Conservation (phyloP, 2,797 vertebrate species). For the Emys orbicularis region DNA sequence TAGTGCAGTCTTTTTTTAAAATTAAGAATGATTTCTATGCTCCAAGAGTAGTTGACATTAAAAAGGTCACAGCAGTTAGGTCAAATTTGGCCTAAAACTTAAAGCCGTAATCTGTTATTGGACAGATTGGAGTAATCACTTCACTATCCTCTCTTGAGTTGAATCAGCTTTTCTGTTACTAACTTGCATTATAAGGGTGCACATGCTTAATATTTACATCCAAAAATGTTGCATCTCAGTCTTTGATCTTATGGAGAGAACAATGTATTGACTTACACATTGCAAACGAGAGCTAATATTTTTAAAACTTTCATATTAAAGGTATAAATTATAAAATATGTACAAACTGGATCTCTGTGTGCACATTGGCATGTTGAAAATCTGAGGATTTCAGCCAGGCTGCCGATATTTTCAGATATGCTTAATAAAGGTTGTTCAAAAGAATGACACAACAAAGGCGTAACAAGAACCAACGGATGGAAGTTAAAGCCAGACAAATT, state of each 20-base stretch:
- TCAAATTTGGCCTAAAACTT: rapidly evolving
- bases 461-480: neutral
- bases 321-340: neutral
- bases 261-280: neutral
- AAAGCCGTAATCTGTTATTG: neutral
- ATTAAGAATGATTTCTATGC: neutral
- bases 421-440: neutral
- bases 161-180: neutral
- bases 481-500: neutral
- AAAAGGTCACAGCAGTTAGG: neutral
- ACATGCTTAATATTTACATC: neutral
- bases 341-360: neutral
- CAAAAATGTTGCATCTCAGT: neutral
- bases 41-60: neutral
- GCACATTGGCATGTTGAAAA: neutral
- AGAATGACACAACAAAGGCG: neutral
- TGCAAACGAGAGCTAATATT: neutral
- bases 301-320: neutral
- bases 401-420: neutral
- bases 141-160: neutral
- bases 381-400: neutral
- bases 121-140: neutral
- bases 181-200: neutral
- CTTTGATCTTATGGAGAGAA: neutral
- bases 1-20: neutral